Evolutionary conservation across 2,113 vertebrate species (phyloP), one percentile per base, ranked within the genome.

Genomic region (Panthera leo): DNA sequence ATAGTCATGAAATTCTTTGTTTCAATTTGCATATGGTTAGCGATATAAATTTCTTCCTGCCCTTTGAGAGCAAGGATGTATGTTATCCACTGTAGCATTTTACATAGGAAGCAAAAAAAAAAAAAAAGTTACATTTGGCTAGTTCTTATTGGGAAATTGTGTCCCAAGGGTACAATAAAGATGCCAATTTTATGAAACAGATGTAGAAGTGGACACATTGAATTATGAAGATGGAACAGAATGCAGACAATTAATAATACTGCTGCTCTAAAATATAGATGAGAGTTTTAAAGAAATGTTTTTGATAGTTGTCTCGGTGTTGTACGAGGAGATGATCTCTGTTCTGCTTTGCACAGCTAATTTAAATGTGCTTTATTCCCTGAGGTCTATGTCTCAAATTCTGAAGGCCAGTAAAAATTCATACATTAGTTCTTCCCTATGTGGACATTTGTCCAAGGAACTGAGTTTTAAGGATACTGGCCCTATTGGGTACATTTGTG

Each of bases 161-260:
- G 95, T 98, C 98, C 97, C 96, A 97, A 82, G 96, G 98, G 98
- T 95, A 14, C 95, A 98, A 98, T 99, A 98, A 98, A 98, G 95
- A 98, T 98, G 96, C 91, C 97, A 94, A 34, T 98, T 98, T 97
- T 97, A 95, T 98, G 96, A 98, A 98, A 96, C 95, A 92, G 97
- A 98, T 98, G 90, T 65, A 86, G 94, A 36, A 23, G 82, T 97
- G 97, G 94, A 95, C 95, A 95, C 14, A 18, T 36, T 98, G 98
- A 98, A 98, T 98, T 98, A 98, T 93, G 85, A 98, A 98, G 94
- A 97, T 93, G 93, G 87, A 98, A 82, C 90, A 76, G 90, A 98
- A 89, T 78, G 42, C 36, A 97, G 97, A 94, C 91, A 98, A 98
- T 98, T 98, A 98, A 97, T 98, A 97, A 96, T 79, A 95, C 97